Evolutionary conservation across 1,140 invertebrate genomes (phyloP), one percentile per base, ranked within the genome.

Genomic region (Globodera ellingtonae): DNA sequence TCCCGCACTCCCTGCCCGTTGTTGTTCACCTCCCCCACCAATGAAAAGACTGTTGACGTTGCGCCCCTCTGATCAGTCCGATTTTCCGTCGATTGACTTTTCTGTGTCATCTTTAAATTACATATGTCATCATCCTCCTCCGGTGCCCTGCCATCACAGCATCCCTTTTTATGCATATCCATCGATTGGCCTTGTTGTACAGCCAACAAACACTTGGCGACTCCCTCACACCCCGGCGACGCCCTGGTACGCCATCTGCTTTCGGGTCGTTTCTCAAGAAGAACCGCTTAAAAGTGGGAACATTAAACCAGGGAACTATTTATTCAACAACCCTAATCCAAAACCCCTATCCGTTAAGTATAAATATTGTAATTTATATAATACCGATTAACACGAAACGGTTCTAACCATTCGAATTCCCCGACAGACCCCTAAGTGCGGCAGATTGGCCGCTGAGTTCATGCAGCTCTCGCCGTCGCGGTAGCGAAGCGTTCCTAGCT

Each of bases 271-370:
- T 59, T 70, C 21, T 78, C 73, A 24, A 35, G 80, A 73, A 77
- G 75, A 80, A 67, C 76, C 75, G 75, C 73, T 78, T 21, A 56
- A 79, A 77, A 70, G 35, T 35, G 35, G 35, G 35, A 35, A 35
- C 35, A 35, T 35, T 35, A 35, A 35, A 35, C 35, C 35, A 35
- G 35, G 3, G 3, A 35, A 35, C 35, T 35, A 2, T 35, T 35
- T 35, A 35, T 35, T 35, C 35, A 35, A 35, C 3, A 35, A 35
- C 35, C 3, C 35, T 35, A 35, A 35, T 35, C 1, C 35, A 35
- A 35, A 35, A 35, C 35, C 35, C 3, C 35, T 35, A 35, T 35
- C 35, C 35, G 35, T 35, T 35, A 35, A 35, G 35, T 35, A 35
- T 35, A 35, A 35, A 35, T 35, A 35, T 35, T 35, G 0, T 35